Evolutionary conservation across 2,113 vertebrate species (phyloP), one percentile per base, ranked within the genome.

Genomic region (Cephalophus harveyi): DNA sequence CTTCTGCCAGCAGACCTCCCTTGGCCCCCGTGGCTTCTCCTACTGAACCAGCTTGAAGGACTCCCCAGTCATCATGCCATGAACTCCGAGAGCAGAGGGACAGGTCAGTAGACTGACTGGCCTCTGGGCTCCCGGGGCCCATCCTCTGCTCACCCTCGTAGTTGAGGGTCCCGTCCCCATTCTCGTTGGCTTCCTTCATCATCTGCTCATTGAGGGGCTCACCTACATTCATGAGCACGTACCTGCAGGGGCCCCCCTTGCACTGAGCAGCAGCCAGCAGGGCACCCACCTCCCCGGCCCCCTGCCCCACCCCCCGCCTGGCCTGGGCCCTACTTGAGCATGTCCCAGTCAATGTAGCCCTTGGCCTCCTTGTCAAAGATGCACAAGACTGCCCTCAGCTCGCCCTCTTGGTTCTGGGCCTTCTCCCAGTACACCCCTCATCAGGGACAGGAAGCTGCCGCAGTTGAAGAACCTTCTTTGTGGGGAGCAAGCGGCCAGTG

Each of bases 21-120:
- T 0, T 0, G 3, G 87, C 83, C 15, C 2, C 27, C 9, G 60
- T 76, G 57, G 90, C 57, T 84, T 67, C 79, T 67, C 50, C 92
- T 84, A 89, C 98, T 98, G 98, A 60, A 96, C 98, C 98, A 99
- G 98, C 96, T 98, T 99, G 95, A 99, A 99, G 52, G 98, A 98
- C 97, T 99, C 96, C 52, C 98, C 97, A 1, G 98, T 99, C 98
- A 99, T 99, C 98, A 98, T 98, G 98, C 98, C 95, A 99, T 98
- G 85, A 98, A 99, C 97, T 98, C 98, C 98, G 93, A 59, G 91
- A 81, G 21, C 54, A 54, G 81, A 96, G 52, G 43, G 16, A 5
- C 55, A 57, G 59, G 93, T 90, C 64, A 94, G 87, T 43, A 8
- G 12, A 43, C 60, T 55, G 1, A 43, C 40, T 0, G 0, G n/a